A percentile compares a stretch with the other conserved stretches of the same genome.
Evolutionary conservation across 2,113 vertebrate species (phyloP).

Genomic region (Actenoides hombroni): DNA sequence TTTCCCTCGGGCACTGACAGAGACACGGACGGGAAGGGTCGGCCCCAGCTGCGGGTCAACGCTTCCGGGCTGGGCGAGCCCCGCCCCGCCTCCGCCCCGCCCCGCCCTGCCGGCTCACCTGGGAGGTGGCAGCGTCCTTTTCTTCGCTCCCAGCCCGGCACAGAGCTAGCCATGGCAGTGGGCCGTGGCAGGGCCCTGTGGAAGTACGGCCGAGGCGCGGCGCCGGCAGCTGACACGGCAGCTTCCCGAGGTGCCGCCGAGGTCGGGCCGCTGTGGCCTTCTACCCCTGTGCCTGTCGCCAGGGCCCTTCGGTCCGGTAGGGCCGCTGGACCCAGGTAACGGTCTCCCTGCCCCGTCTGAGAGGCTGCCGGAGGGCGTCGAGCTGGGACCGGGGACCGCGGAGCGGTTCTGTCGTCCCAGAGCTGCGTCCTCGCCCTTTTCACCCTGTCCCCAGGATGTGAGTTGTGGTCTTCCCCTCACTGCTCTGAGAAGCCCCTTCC

Average conservation of each 20-base stretch:
- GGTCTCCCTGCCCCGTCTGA: neutral
- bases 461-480: no score
- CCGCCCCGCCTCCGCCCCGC: neutral
- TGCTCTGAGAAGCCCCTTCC: no score
- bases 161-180: neutral
- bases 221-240: no score
- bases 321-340: neutral
- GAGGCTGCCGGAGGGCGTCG: neutral
- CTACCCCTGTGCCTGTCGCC: accelerated
- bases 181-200: slow-evolving; percentile 4
- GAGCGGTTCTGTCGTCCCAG: neutral
- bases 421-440: neutral
- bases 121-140: accelerated
- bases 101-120: neutral
- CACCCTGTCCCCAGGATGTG: accelerated
- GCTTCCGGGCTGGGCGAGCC: neutral
- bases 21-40: no score
- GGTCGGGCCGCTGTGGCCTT: no score
- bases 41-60: accelerated
- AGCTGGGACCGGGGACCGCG: neutral
- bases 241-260: accelerated
- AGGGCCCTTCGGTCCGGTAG: neutral
- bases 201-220: neutral
- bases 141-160: accelerated
- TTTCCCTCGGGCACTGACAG: no score